These are phyloP conservation scores for Spilogale gracilis DNA, from an alignment of 2,113 vertebrate species.

Conservation along the genomic window DNA sequence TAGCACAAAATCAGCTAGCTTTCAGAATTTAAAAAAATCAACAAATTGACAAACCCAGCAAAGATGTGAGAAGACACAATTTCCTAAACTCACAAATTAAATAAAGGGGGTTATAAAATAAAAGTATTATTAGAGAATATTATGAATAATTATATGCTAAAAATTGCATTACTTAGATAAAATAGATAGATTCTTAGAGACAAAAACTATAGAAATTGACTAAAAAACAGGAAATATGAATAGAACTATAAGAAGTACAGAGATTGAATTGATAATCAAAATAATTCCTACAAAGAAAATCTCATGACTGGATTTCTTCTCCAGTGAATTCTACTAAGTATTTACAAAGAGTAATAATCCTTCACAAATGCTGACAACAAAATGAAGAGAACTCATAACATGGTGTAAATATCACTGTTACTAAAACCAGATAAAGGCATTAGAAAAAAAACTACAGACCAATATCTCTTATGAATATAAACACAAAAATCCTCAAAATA, in stretches of 20 bases:
- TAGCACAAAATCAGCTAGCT: not conserved
- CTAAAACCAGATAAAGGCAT: not conserved
- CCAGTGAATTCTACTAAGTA: not conserved
- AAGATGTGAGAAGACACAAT: not conserved
- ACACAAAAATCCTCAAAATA: not conserved
- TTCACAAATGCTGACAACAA: not conserved
- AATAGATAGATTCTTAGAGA: not conserved
- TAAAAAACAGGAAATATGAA: not conserved
- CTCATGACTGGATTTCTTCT: not conserved
- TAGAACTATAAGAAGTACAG: not conserved
- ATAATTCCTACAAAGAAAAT: not conserved
- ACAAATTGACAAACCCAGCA: not conserved
- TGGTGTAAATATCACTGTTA: not conserved
- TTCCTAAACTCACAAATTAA: not conserved
- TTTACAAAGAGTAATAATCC: not conserved
- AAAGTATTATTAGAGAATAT: not conserved
- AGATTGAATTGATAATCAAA: not conserved
- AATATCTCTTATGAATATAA: not conserved
- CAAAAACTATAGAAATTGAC: not conserved
- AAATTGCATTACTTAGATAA: not conserved
- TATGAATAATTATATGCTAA: not conserved
- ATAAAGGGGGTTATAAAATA: not conserved
- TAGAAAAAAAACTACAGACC: not conserved
- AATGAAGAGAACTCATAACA: not conserved
- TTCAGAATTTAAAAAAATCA: not conserved